Percentiles rank a stretch among this genome's conserved stretches.
phyloP scores from a whole-genome alignment of 2,113 vertebrate species.

The Odontesthes bonariensis region DNA sequence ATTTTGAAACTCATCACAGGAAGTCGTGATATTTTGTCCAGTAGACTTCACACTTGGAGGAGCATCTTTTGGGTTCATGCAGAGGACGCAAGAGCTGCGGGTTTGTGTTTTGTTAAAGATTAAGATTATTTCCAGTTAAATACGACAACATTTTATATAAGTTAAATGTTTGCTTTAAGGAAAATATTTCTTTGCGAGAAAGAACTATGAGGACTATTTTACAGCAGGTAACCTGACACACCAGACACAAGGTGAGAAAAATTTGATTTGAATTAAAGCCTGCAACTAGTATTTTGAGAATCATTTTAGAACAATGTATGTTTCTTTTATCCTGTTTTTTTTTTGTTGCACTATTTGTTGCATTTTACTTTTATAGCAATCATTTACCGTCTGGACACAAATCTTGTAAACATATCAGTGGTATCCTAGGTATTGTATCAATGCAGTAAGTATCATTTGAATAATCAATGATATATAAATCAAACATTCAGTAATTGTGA shows the following conservation, averaged over 20 bases:
- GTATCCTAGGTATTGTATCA: no score
- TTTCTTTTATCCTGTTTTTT: neutral
- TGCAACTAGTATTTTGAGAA: neutral
- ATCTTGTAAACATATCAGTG: neutral
- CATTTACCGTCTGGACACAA: slow-evolving; percentile 1
- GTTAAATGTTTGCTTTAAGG: neutral
- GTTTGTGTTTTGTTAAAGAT: slow-evolving; percentile 16
- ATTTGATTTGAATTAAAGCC: neutral
- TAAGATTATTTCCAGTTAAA: neutral
- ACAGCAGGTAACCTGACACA: slow-evolving; percentile 37
- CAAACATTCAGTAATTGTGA: slow-evolving; percentile 3
- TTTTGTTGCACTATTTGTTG: neutral
- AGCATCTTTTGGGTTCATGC: slow-evolving; percentile 26
- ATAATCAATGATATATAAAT: no score
- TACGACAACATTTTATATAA: no score
- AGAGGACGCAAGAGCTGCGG: slow-evolving; percentile 29
- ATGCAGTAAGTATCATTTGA: neutral
- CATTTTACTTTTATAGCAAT: neutral
- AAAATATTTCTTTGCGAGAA: neutral
- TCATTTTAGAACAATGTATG: no score
- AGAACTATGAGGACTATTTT: slow-evolving; percentile 41
- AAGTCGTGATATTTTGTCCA: slow-evolving; percentile 8
- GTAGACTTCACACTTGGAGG: neutral
- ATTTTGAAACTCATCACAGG: slow-evolving; percentile 54
- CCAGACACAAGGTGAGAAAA: slow-evolving; percentile 53